These are phyloP conservation scores for Pycnonotus jocosus DNA, from an alignment of 2,113 vertebrate genomes.

Conservation along the genomic window DNA sequence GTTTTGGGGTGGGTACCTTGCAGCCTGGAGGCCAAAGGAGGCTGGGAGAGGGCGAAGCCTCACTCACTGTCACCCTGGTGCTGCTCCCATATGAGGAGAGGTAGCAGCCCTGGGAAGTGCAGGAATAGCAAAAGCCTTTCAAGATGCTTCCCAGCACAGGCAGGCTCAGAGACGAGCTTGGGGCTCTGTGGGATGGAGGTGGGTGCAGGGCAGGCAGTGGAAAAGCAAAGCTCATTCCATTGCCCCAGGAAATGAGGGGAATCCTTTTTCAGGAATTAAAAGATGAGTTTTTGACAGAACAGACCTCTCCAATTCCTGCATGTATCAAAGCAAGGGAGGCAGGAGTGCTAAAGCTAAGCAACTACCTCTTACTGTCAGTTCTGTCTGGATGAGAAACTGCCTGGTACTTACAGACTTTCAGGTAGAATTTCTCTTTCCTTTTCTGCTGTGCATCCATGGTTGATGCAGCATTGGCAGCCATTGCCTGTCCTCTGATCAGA, in stretches of 20 bases:
- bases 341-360: background rate
- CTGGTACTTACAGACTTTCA: background rate
- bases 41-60: background rate
- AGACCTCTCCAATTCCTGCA: background rate
- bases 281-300: background rate
- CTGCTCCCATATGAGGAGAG: background rate
- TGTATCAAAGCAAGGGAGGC: background rate
- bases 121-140: background rate
- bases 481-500: background rate
- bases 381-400: background rate
- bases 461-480: background rate
- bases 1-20: background rate
- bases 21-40: background rate
- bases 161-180: rapidly evolving
- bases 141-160: background rate
- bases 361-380: background rate
- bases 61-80: background rate
- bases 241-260: background rate
- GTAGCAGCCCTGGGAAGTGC: background rate
- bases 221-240: background rate
- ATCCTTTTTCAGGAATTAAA: background rate
- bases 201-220: background rate
- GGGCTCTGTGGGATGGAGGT: background rate
- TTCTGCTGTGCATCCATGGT: background rate
- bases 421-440: background rate